Evolutionary conservation across 2,797 vertebrate genomes (phyloP), one percentile per base, ranked within the genome.

Genomic region (Tadarida brasiliensis): DNA sequence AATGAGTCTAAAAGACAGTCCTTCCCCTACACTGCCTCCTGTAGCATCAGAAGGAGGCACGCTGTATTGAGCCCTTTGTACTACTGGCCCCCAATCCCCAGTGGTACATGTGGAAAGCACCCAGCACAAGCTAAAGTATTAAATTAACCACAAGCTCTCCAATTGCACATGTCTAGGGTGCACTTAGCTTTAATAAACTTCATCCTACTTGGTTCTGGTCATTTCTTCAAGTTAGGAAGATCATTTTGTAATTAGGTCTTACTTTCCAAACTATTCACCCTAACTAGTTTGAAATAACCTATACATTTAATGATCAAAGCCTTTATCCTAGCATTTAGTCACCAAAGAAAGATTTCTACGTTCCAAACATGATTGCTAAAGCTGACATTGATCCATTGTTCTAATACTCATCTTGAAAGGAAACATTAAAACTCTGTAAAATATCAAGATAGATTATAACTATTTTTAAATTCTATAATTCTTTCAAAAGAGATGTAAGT

Each of bases 321-420:
- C 19, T 96, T 63, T 77, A 74, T 76, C 49, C 2, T 78, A 76
- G n/a, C 22, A 89, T 91, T 90, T 88, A 51, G 22, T 67, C 73
- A 93, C 44, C 82, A 11, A 84, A 30, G 49, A 74, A 95, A 81
- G 39, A 94, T 11, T 16, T 3, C 35, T 88, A 6, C 65, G 51
- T 68, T 68, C 19, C 9, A 73, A 51, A 67, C 1, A 49, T 47
- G 2, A 84, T 47, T 44, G 59, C 30, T 74, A 56, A 14, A 47
- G 14, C 78, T 87, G 56, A 80, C 16, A 82, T 0, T 82, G 74
- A 87, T 47, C 24, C 11, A 51, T 54, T 71, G 26, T 87, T 95
- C 90, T 84, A 89, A 80, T 1, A n/a, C 17, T 90, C 12, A 20
- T 78, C 20, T 96, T 74, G 11, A 94, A 91, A 24, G 22, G 39